Conservation (phyloP, 1,140 invertebrate species). For the Laupala kohalensis region DNA sequence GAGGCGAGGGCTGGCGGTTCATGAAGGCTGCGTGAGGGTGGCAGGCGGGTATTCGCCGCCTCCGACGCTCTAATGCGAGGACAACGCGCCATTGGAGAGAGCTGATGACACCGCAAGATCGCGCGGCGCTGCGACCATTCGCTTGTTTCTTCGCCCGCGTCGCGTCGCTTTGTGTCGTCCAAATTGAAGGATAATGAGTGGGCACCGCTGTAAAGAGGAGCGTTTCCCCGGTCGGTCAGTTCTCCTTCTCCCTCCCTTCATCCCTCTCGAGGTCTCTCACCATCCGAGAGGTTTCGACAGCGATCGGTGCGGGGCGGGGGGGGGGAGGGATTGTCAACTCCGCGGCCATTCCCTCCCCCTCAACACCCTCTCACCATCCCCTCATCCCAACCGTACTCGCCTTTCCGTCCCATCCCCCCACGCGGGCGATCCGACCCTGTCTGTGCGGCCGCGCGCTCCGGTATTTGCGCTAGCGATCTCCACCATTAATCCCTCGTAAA, state of each 20-base stretch:
- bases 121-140: background rate
- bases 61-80: too few species aligned
- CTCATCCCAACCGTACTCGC: background rate
- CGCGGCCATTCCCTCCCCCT: background rate
- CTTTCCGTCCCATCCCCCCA: too few species aligned
- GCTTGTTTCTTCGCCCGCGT: background rate
- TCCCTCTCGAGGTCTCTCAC: background rate
- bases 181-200: background rate
- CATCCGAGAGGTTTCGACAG: background rate
- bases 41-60: too few species aligned
- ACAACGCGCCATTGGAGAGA: too few species aligned
- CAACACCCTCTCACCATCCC: background rate
- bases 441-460: background rate
- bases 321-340: background rate
- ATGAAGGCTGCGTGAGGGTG: too few species aligned
- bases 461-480: conserved; percentile 1
- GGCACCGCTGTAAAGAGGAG: background rate
- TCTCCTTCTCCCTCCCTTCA: background rate
- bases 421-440: background rate
- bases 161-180: background rate
- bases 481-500: conserved; percentile 1
- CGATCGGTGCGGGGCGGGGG: too few species aligned
- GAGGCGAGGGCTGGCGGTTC: too few species aligned
- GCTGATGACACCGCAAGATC: background rate
- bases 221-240: too few species aligned